Evolutionary conservation across 92 coral and sea anemone genomes (phyloP), one percentile per base, ranked within the genome.

Genomic region (Porites evermanni): DNA sequence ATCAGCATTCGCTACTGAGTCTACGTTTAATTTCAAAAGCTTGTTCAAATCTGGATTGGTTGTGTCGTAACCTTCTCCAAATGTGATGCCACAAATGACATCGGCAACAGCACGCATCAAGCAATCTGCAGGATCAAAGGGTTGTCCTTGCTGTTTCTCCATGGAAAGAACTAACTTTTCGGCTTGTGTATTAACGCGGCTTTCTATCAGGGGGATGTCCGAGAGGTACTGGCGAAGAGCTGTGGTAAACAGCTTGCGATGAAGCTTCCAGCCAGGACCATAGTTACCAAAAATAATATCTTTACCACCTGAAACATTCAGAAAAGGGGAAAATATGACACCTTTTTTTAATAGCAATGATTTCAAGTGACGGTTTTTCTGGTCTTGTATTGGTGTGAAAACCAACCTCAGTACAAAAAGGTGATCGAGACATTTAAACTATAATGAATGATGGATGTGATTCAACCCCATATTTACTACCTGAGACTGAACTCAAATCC

Each of bases 241-340:
- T 76, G 87, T 75, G 53, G 85, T 83, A 66, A 90, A 90, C 64
- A 92, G 82, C 60, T 85, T 88, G 21, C 95, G 64, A 77, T 92
- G 90, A 10, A 72, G 51, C 68, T 81, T 92, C 95, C 95, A 92
- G 79, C 82, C 88, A 77, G 92, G 90, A 16, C 92, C 87, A 21
- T 79, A 50, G 47, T 38, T 38, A 4, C 95, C 92, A 73, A 92
- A 92, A 70, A 16, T 47, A 18, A 70, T 70, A 70, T 70, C 75
- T 50, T 70, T 70, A 11, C 75, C 75, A 5, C 75, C 53, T 70
- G 18, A 6, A 50, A 38, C 47, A 70, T 12, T 70, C 51, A 70
- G 8, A 70, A 21, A 18, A 5, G 20, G 20, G 17, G 19, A 63
- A 16, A 8, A 16, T 16, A 63, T 5, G 20, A 16, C n/a, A 63